Percentiles rank a stretch among this genome's conserved stretches.
Evolutionary conservation across 1,140 invertebrate genomes (phyloP).

Genomic region (Pseudomyrmex dendroicus): DNA sequence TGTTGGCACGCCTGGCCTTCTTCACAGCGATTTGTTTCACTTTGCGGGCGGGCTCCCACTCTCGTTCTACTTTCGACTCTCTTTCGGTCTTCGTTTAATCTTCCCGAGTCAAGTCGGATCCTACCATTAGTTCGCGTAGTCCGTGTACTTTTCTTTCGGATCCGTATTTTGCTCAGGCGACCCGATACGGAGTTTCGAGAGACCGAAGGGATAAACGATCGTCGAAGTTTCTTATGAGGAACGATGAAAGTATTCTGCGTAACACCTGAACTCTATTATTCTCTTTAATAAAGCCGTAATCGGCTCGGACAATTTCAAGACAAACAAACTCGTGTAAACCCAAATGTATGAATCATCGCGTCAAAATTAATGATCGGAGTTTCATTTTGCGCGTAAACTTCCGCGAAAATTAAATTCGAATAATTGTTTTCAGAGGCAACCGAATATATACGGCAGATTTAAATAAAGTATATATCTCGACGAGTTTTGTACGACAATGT

Average conservation of each 20-base stretch:
- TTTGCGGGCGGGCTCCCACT: slow-evolving; percentile 60
- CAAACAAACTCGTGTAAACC: background rate
- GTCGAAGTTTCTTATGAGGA: slow-evolving; percentile 39
- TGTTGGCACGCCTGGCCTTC: slow-evolving; percentile 50
- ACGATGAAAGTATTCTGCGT: slow-evolving; percentile 36
- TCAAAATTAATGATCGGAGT: too few species aligned
- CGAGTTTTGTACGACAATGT: slow-evolving; percentile 22
- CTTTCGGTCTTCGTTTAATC: slow-evolving; percentile 72
- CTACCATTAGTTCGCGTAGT: slow-evolving; percentile 67
- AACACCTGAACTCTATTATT: slow-evolving; percentile 1
- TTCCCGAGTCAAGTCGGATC: slow-evolving; percentile 64
- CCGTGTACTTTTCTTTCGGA: slow-evolving; percentile 25
- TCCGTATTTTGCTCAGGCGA: slow-evolving; percentile 25
- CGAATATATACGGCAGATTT: background rate
- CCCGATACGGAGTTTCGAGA: slow-evolving; percentile 45
- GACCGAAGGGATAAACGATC: slow-evolving; percentile 46
- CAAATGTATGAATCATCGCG: too few species aligned
- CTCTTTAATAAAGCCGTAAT: background rate
- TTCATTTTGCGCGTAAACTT: background rate
- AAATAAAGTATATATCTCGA: background rate
- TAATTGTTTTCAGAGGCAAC: background rate
- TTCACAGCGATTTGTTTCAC: slow-evolving; percentile 73
- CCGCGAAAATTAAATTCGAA: background rate
- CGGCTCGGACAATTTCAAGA: background rate
- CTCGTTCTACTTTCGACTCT: slow-evolving; percentile 59